These are phyloP conservation scores for Trematocara macrostoma DNA, from an alignment of 2,113 vertebrate genomes.

Conservation along the genomic window DNA sequence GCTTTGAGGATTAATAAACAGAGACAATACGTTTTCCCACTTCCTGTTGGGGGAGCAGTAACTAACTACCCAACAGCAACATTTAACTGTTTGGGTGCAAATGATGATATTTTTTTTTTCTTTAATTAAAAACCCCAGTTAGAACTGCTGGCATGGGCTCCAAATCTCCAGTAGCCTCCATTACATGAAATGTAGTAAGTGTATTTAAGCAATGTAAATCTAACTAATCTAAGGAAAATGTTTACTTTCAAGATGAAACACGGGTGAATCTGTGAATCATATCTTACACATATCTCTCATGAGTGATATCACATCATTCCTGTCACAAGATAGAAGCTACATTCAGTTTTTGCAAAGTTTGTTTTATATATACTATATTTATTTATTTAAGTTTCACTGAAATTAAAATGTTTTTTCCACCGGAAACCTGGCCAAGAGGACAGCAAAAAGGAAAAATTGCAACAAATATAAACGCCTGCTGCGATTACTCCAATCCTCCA, in stretches of 20 bases:
- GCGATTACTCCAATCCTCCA: slow-evolving; percentile 6
- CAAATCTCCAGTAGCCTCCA: neutral
- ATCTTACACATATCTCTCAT: neutral
- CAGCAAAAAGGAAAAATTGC: neutral
- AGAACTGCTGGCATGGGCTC: neutral
- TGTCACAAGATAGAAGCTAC: neutral
- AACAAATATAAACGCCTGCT: neutral
- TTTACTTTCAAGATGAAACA: neutral
- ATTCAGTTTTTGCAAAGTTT: neutral
- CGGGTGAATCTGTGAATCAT: neutral
- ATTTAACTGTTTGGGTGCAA: neutral
- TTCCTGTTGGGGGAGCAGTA: neutral
- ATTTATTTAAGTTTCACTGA: neutral
- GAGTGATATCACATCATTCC: neutral
- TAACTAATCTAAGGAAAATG: neutral
- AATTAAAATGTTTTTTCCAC: neutral
- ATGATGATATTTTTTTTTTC: neutral
- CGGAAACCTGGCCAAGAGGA: neutral
- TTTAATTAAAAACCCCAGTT: neutral
- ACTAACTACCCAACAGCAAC: neutral
- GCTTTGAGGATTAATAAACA: neutral
- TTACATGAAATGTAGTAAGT: neutral
- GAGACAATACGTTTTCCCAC: neutral
- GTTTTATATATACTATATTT: neutral
- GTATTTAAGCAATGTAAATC: neutral